Percentiles rank a stretch among this genome's conserved stretches.
These are phyloP conservation scores for Agriopis leucophaearia DNA, from an alignment of 2,888 invertebrate species.

Conservation along the genomic window DNA sequence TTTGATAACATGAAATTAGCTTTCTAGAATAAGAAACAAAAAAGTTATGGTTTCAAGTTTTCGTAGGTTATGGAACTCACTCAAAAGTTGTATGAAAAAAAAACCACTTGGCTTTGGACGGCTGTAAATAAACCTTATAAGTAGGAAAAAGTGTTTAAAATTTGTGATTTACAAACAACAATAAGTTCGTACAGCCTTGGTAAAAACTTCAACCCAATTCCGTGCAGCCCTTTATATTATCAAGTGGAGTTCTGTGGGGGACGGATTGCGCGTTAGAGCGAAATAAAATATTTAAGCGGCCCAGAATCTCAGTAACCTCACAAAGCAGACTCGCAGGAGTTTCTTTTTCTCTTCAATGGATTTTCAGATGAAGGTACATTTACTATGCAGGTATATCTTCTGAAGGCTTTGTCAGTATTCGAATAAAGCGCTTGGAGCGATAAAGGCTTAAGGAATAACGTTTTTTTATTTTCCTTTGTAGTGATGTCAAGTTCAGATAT, in stretches of 20 bases:
- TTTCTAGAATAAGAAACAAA: too few relatives aligned
- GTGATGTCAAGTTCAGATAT: constrained; percentile 16
- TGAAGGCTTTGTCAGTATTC: constrained; percentile 30
- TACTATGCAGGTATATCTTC: constrained; percentile 14
- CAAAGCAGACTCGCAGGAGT: constrained; percentile 56
- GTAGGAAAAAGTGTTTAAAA: neutral
- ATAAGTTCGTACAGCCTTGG: constrained; percentile 1
- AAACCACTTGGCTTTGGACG: too few relatives aligned
- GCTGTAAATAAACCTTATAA: too few relatives aligned
- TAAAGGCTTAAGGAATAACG: constrained; percentile 23
- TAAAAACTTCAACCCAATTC: constrained; percentile 11
- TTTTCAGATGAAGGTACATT: constrained; percentile 35
- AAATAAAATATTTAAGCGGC: constrained; percentile 73
- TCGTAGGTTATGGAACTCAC: too few relatives aligned
- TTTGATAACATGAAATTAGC: too few relatives aligned
- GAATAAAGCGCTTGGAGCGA: constrained; percentile 32
- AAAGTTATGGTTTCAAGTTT: too few relatives aligned
- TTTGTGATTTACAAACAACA: too few relatives aligned
- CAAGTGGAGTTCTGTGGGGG: constrained; percentile 50
- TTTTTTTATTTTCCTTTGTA: constrained; percentile 19
- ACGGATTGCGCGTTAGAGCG: constrained; percentile 67
- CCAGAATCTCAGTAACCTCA: constrained; percentile 64
- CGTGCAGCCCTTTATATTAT: constrained; percentile 17
- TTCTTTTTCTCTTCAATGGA: constrained; percentile 61
- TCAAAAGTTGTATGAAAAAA: too few relatives aligned